Conservation (phyloP, 37 sponge, comb jelly and placozoan genomes). For the Lycopodina hypogea region DNA sequence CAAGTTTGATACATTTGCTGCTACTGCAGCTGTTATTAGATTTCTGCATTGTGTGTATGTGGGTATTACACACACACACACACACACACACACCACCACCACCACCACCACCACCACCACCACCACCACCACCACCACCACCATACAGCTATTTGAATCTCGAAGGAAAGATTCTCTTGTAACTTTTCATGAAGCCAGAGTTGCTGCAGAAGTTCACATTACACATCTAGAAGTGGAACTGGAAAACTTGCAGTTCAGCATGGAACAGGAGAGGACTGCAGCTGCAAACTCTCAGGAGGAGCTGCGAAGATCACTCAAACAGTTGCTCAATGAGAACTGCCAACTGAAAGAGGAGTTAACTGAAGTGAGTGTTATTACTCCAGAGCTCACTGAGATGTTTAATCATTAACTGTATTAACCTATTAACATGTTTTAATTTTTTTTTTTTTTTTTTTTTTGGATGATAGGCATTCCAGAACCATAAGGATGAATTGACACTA, state of each 20-base stretch:
- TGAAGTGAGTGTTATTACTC: no score
- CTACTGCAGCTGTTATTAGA: no score
- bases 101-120: no score
- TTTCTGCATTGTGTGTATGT: no score
- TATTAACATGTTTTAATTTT: no score
- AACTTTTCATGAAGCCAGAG: background rate
- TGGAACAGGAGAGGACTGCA: slow-evolving; percentile 5
- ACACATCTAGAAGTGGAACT: slow-evolving; percentile 22
- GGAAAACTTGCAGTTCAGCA: background rate
- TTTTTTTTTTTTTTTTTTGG: no score
- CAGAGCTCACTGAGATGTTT: no score
- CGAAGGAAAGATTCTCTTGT: slow-evolving; percentile 11
- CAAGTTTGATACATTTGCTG: no score
- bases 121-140: no score
- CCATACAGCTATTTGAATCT: slow-evolving; percentile 14
- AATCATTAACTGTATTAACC: no score
- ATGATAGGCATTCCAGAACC: background rate
- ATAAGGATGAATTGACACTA: background rate
- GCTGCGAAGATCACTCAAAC: background rate
- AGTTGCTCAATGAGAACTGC: background rate
- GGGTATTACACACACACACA: no score
- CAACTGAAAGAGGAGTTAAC: slow-evolving; percentile 1
- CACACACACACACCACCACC: no score
- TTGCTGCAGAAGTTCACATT: slow-evolving; percentile 10
- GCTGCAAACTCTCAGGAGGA: background rate